These are phyloP conservation scores for Plagodis dolabraria DNA, from an alignment of 2,888 invertebrate species.

Conservation along the genomic window DNA sequence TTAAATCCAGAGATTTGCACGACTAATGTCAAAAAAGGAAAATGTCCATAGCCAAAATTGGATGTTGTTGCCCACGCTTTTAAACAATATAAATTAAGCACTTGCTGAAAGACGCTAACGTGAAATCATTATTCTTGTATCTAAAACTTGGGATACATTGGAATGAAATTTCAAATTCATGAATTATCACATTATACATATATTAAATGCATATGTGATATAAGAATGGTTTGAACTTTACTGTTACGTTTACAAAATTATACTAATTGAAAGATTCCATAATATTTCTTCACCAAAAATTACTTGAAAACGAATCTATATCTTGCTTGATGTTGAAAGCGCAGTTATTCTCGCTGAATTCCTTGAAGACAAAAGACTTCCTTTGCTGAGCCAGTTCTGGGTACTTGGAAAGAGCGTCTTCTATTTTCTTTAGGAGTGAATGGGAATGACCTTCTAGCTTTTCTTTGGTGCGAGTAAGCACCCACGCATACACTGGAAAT, in stretches of 20 bases:
- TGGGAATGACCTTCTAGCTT: constrained; percentile 57
- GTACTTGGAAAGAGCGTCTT: constrained; percentile 65
- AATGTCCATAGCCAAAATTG: too few relatives aligned
- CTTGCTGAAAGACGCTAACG: too few relatives aligned
- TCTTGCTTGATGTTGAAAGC: constrained; percentile 59
- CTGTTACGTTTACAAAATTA: constrained; percentile 4
- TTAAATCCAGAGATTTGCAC: too few relatives aligned
- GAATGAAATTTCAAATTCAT: too few relatives aligned
- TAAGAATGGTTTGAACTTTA: too few relatives aligned
- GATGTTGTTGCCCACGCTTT: too few relatives aligned
- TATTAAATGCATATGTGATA: too few relatives aligned
- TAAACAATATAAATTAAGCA: too few relatives aligned
- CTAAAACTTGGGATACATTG: too few relatives aligned
- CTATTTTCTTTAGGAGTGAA: constrained; percentile 56
- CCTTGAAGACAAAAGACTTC: constrained; percentile 66
- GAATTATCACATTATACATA: too few relatives aligned
- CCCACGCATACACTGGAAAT: constrained; percentile 70
- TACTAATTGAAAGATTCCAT: constrained; percentile 9
- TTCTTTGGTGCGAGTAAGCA: constrained; percentile 65
- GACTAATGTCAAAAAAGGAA: too few relatives aligned
- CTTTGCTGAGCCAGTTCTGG: constrained; percentile 67
- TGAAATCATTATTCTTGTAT: too few relatives aligned
- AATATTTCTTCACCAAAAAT: constrained; percentile 62
- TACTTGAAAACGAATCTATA: constrained; percentile 68
- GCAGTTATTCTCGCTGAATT: constrained; percentile 64